Conservation (phyloP, 2,888 invertebrate genomes). For the Myopa testacea region DNA sequence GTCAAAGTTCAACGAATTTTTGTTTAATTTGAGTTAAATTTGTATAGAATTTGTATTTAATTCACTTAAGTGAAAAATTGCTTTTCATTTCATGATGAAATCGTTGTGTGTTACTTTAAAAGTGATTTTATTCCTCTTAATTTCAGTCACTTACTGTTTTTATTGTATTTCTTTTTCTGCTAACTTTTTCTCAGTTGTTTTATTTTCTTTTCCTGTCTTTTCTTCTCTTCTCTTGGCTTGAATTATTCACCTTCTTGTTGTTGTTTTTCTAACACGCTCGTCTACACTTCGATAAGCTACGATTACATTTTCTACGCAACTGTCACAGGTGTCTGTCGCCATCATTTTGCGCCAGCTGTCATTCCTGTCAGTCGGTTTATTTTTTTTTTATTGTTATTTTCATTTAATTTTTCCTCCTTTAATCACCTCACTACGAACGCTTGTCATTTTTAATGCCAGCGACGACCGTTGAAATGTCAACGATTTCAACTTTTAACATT, state of each 20-base stretch:
- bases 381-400: neutral
- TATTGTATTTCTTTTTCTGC: neutral
- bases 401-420: neutral
- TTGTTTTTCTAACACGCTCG: no score
- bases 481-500: neutral
- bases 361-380: no score
- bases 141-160: neutral
- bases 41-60: neutral
- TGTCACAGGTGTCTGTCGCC: neutral
- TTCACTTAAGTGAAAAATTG: neutral
- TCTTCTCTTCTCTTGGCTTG: no score
- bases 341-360: no score
- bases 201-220: no score
- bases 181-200: no score
- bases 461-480: constrained; percentile 6
- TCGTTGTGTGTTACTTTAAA: neutral
- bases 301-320: neutral
- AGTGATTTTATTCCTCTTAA: neutral
- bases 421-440: neutral
- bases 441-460: neutral
- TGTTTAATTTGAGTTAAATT: no score
- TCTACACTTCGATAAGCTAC: neutral
- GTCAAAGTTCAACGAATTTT: no score
- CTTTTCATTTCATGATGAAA: neutral
- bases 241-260: no score